These are phyloP conservation scores for Camponotus floridanus DNA, from an alignment of 1,140 invertebrate species.

Conservation along the genomic window DNA sequence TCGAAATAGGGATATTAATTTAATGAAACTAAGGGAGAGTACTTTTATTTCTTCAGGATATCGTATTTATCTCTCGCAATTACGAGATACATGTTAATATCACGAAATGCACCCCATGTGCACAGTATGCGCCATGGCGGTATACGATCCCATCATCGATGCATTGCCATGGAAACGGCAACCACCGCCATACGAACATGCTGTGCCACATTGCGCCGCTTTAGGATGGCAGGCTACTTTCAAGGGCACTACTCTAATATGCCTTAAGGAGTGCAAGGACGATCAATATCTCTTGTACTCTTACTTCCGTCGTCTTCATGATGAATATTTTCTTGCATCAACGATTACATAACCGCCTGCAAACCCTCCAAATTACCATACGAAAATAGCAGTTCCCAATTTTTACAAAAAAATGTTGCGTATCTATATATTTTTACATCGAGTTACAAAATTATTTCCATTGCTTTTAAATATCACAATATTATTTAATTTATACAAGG, in stretches of 20 bases:
- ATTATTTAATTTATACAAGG: not conserved
- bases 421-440: not conserved
- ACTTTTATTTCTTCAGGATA: not conserved
- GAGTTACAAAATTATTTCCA: not conserved
- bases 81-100: not conserved
- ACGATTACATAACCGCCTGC: not conserved
- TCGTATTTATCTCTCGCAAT: not conserved
- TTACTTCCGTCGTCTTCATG: conserved; percentile 13
- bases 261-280: conserved; percentile 60
- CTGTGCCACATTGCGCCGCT: conserved; percentile 44
- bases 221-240: conserved; percentile 58
- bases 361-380: not conserved
- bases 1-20: not conserved
- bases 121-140: conserved; percentile 27
- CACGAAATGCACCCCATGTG: conserved; percentile 6
- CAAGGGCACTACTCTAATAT: conserved; percentile 66
- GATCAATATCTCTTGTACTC: conserved; percentile 51
- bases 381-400: too few relatives aligned
- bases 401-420: too few relatives aligned
- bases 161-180: conserved; percentile 79
- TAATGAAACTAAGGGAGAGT: not conserved
- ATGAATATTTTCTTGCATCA: not conserved
- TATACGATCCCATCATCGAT: conserved; percentile 64
- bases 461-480: not conserved
- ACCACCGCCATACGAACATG: conserved; percentile 56